These are phyloP conservation scores for Polyergus mexicanus DNA, from an alignment of 1,140 invertebrate species.

Conservation along the genomic window DNA sequence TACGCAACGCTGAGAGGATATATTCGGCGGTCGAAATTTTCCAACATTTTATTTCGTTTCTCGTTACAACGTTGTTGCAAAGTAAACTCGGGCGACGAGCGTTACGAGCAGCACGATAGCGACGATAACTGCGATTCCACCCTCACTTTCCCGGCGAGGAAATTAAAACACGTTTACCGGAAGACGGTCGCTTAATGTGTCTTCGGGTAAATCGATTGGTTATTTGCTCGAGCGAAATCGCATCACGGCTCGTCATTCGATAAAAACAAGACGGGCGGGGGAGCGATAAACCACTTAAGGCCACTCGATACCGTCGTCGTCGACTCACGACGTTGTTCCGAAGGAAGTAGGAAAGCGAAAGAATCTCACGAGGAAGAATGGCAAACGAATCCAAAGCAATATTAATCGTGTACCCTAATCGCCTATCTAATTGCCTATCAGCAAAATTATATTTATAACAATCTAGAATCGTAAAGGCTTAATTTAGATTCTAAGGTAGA, in stretches of 20 bases:
- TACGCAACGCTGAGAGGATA: constrained; percentile 1
- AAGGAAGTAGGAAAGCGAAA: constrained; percentile 61
- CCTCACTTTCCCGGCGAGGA: constrained; percentile 51
- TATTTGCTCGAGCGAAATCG: constrained; percentile 83
- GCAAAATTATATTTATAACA: neutral
- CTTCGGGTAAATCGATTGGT: constrained; percentile 82
- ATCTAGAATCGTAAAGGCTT: neutral
- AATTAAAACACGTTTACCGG: constrained; percentile 78
- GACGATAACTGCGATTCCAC: neutral
- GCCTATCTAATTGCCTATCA: neutral
- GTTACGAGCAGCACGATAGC: neutral
- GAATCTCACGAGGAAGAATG: constrained; percentile 44
- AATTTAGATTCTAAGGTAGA: neutral
- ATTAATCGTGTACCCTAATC: neutral
- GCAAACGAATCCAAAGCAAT: neutral
- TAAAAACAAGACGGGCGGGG: constrained; percentile 83
- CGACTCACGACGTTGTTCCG: constrained; percentile 37
- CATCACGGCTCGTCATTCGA: constrained; percentile 84
- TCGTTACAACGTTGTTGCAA: neutral
- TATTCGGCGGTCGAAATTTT: constrained; percentile 2
- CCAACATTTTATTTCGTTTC: constrained; percentile 3
- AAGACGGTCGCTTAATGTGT: constrained; percentile 78
- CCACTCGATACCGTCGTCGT: constrained; percentile 69
- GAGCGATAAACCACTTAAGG: constrained; percentile 85
- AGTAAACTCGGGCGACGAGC: neutral